Evolutionary conservation across 2,113 vertebrate species (phyloP), one percentile per base, ranked within the genome.

Genomic region (Hypomesus transpacificus): DNA sequence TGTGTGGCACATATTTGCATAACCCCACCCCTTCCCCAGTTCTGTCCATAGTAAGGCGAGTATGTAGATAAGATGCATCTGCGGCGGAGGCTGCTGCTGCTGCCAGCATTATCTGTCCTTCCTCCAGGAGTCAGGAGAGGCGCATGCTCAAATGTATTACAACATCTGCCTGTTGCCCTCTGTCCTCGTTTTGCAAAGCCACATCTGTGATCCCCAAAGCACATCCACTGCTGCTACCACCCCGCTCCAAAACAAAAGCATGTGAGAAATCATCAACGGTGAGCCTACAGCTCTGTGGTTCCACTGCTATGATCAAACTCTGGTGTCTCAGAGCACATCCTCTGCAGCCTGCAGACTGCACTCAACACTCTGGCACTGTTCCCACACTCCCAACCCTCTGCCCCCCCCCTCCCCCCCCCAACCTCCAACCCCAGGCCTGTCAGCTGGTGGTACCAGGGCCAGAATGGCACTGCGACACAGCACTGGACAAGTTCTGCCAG

Each of bases 381-480:
- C 62, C 31, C 28, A 24, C 26, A 8, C 62, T 64, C 28, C 6
- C 62, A 24, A 31, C 60, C 60, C 57, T 22, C 4, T 1, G 22
- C 24, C 61, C 14, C 24, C 24, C 24, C 24, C 60, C 4, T 79
- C 76, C 83, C 77, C 66, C 39, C 69, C 22, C 31, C 39, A 9
- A 11, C 39, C 9, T 9, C 39, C 2, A 46, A 46, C 39, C 39
- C 51, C 70, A 79, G 74, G 82, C 69, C 70, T 59, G 70, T 83
- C 84, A 85, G 85, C 84, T 71, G 82, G 75, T 65, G 58, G 83
- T 82, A 58, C 84, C 88, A 86, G 85, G 74, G 69, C 68, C 83
- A 73, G 79, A 76, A 73, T 66, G 76, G 83, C 75, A 90, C 77
- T 52, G 26, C 69, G 46, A 3, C 46, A 18, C 54, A 71, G 80